These are phyloP conservation scores for Drosophila hamatofila DNA, from an alignment of 2,888 invertebrate species.

Conservation along the genomic window DNA sequence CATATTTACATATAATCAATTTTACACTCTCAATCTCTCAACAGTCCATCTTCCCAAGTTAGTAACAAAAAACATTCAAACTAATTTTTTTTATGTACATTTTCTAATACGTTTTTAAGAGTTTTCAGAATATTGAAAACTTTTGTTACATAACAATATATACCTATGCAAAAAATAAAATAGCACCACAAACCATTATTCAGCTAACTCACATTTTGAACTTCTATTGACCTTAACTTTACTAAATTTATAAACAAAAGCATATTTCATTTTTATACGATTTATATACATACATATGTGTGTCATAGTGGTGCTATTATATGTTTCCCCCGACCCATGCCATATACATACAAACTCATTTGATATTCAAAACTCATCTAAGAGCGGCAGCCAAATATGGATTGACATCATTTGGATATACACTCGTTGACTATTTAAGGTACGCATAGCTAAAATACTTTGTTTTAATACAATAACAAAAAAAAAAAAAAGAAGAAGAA, in stretches of 20 bases:
- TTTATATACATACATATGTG: not conserved
- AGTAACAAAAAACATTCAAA: too few relatives aligned
- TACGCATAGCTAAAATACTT: slow-evolving; percentile 44
- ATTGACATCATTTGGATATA: slow-evolving; percentile 27
- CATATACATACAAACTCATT: not conserved
- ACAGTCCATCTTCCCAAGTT: too few relatives aligned
- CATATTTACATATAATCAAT: too few relatives aligned
- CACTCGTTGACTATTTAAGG: slow-evolving; percentile 34
- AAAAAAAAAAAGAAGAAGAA: not conserved
- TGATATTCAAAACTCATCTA: not conserved
- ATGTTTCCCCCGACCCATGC: not conserved
- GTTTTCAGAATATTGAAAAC: too few relatives aligned
- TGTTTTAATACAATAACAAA: slow-evolving; percentile 32
- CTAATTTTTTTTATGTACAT: too few relatives aligned
- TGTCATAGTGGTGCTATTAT: not conserved
- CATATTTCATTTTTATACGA: not conserved
- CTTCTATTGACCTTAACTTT: not conserved
- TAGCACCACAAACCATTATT: too few relatives aligned
- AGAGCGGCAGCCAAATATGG: not conserved
- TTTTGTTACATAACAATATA: too few relatives aligned
- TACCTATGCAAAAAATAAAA: too few relatives aligned
- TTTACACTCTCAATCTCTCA: too few relatives aligned
- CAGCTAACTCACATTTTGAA: not conserved
- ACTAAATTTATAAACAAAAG: not conserved
- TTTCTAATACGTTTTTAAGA: too few relatives aligned